Conservation (phyloP, 1,140 invertebrate genomes). For the Ylistrum balloti region DNA sequence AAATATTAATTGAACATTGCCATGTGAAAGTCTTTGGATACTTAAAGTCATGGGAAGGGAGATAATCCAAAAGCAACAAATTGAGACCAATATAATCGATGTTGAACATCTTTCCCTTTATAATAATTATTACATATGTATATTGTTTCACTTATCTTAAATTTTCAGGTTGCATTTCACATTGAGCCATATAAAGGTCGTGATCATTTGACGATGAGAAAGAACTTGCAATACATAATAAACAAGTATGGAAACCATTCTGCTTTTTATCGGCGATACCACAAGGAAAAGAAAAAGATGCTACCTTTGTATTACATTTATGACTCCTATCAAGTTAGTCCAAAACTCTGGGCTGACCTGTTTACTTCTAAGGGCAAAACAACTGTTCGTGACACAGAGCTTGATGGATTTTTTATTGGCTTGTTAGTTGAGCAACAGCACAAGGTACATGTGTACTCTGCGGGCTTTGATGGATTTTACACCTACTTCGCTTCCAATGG, state of each 20-base stretch:
- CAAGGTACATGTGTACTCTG: constrained; percentile 71
- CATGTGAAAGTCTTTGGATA: too few relatives aligned
- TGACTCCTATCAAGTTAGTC: constrained; percentile 81
- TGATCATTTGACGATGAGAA: constrained; percentile 74
- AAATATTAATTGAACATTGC: too few relatives aligned
- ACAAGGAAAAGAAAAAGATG: constrained; percentile 64
- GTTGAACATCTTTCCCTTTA: too few relatives aligned
- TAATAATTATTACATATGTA: too few relatives aligned
- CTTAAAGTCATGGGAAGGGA: too few relatives aligned
- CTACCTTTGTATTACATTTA: constrained; percentile 84
- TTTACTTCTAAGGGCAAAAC: constrained; percentile 73
- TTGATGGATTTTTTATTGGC: constrained; percentile 83
- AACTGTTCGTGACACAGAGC: constrained; percentile 80
- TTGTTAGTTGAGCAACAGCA: constrained; percentile 81
- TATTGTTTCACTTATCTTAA: too few relatives aligned
- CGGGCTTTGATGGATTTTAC: constrained; percentile 84
- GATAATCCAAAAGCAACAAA: too few relatives aligned
- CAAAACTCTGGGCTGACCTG: constrained; percentile 80
- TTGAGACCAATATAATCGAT: too few relatives aligned
- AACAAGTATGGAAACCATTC: constrained; percentile 82
- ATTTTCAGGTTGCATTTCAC: constrained; percentile 81
- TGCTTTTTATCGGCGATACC: constrained; percentile 81
- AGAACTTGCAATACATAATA: constrained; percentile 81
- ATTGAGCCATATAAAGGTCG: constrained; percentile 83
- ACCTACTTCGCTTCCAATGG: constrained; percentile 84